A percentile compares a stretch with the other conserved stretches of the same genome.
Conservation (phyloP, 2,888 invertebrate genomes). For the Thymelicus lineola region DNA sequence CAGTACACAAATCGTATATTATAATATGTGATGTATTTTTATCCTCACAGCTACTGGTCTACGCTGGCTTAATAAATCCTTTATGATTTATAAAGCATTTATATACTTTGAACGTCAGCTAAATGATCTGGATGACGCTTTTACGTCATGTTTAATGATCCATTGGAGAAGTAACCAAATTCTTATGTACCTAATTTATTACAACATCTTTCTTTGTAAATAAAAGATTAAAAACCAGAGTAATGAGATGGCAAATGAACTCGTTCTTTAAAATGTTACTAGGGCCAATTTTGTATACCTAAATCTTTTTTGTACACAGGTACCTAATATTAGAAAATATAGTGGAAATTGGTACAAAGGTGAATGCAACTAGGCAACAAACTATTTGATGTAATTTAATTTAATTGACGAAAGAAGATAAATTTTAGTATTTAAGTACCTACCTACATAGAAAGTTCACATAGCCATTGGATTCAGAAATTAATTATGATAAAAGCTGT, state of each 20-base stretch:
- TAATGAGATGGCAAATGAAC: too few species aligned
- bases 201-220: background rate
- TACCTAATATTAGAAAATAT: too few species aligned
- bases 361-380: too few species aligned
- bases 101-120: slow-evolving; percentile 39
- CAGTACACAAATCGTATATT: background rate
- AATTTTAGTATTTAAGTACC: too few species aligned
- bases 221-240: background rate
- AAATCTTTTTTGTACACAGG: too few species aligned
- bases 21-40: slow-evolving; percentile 26
- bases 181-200: slow-evolving; percentile 9
- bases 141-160: slow-evolving; percentile 52
- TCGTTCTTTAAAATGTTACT: too few species aligned
- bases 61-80: slow-evolving; percentile 53
- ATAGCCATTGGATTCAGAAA: too few species aligned
- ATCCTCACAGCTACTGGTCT: slow-evolving; percentile 28
- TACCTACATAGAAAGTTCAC: too few species aligned
- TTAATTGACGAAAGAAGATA: too few species aligned
- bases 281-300: too few species aligned
- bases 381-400: too few species aligned
- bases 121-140: slow-evolving; percentile 61
- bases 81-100: slow-evolving; percentile 54
- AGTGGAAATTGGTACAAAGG: too few species aligned
- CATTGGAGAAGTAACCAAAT: background rate
- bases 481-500: background rate